Base-by-base conservation (phyloP, 2,888 invertebrate species). In the Tenthredo amoena region DNA sequence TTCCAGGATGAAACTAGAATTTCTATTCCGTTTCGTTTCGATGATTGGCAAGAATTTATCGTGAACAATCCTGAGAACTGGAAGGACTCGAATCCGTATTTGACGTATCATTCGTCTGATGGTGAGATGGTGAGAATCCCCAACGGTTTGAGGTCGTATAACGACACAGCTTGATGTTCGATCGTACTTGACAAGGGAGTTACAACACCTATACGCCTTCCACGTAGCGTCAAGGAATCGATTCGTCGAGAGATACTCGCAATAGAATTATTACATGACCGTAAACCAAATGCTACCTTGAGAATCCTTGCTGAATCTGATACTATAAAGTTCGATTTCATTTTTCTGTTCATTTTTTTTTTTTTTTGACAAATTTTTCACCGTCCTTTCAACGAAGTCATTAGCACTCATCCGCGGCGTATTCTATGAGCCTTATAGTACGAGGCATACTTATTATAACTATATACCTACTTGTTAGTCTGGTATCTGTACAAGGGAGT, bases 361-460 rank as follows among this genome's bases (percentile, higher is more conserved):
- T 7, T 71, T n/a, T 6, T 37, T 21, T 37, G 18, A 9, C 18
- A 4, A 26, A 26, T 47, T 62, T 62, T 71, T 7, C 18, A 15
- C 37, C 71, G 18, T 71, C 71, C 34, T 71, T 71, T 71, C 71
- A 37, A 71, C 71, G 71, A 18, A 71, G 71, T 71, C 71, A 71
- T 71, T 71, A 71, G 34, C 71, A 37, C 71, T 62, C 37, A 9
- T 68, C 68, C 68, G 31, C 18, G 31, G 18, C 12, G 18, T 9
- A 71, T 37, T 34, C 37, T 71, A 12, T 31, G 18, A 37, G 71
- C 34, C 37, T 71, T 10, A 26, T 71, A n/a, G 71, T 37, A 71
- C 37, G 6, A 37, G 34, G 37, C 6, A n/a, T 37, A 71, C 12
- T 62, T 62, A 62, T 62, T 62, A 62, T 62, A 62, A 62, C 62